Conservation (phyloP, 2,888 invertebrate species). For the Temnothorax ravouxi region DNA sequence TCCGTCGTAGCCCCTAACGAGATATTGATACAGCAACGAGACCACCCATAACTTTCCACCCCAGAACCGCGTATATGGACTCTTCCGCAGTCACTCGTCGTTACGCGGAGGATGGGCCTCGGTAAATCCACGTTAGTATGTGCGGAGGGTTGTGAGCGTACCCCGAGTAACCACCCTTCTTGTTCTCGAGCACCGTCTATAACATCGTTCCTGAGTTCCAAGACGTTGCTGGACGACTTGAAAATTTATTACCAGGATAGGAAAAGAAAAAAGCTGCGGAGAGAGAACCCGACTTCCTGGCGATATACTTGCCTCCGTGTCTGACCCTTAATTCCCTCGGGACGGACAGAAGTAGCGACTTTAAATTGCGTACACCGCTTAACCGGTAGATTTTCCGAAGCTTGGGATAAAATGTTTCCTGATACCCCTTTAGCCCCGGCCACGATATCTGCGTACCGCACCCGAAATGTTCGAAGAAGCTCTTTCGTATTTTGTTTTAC, state of each 20-base stretch:
- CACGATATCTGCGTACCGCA: slow-evolving; percentile 17
- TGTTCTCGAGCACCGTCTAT: slow-evolving; percentile 76
- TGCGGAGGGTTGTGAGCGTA: slow-evolving; percentile 75
- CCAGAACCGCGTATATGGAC: slow-evolving; percentile 63
- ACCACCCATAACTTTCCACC: slow-evolving; percentile 69
- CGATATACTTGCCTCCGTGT: slow-evolving; percentile 49
- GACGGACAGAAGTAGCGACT: slow-evolving; percentile 57
- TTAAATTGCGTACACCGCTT: slow-evolving; percentile 62
- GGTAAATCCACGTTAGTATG: slow-evolving; percentile 79
- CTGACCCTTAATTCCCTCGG: slow-evolving; percentile 61
- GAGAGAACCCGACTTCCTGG: slow-evolving; percentile 63
- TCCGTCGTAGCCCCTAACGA: slow-evolving; percentile 72
- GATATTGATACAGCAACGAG: slow-evolving; percentile 77
- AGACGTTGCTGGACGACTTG: slow-evolving; percentile 74
- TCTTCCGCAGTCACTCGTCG: slow-evolving; percentile 75
- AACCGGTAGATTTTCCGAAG: slow-evolving; percentile 56
- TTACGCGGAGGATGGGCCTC: slow-evolving; percentile 72
- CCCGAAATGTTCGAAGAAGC: not conserved
- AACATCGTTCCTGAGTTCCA: slow-evolving; percentile 77
- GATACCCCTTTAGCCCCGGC: slow-evolving; percentile 22
- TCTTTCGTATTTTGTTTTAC: not conserved
- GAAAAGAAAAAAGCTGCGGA: slow-evolving; percentile 57
- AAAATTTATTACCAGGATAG: slow-evolving; percentile 75
- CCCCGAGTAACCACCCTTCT: slow-evolving; percentile 76
- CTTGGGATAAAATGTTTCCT: slow-evolving; percentile 40